Base-by-base conservation (phyloP, 1,140 invertebrate species). In the Drosophila subpulchrella region DNA sequence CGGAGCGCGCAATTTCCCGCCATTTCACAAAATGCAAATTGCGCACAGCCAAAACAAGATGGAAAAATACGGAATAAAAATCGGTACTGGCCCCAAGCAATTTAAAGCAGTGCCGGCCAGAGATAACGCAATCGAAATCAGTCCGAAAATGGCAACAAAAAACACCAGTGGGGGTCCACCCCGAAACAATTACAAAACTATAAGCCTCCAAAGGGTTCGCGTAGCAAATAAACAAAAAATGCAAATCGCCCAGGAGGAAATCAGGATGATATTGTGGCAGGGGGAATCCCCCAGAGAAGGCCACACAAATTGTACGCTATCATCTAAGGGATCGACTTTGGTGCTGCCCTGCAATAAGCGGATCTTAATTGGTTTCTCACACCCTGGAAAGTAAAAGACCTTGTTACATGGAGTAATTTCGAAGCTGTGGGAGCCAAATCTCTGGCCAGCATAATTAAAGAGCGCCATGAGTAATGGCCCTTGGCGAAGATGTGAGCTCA, bases 141-240 rank as follows among this genome's bases (percentile, higher is more conserved):
- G 66, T 80, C 76, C 59, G 56, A 89, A 89, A 89, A 89, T 81
- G 73, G 67, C 67, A 78, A 70, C 2, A 32, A 66, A 68, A 57
- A 78, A 57, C 59, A 61, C 27, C 51, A 7, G 34, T 30, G 24
- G 39, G 30, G 17, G 8, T 3, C 20, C 50, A 73, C 57, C 80
- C 76, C 75, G 53, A 84, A 88, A 88, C 84, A 88, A 88, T 88
- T 88, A 88, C 81, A 88, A 89, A 88, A 88, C 84, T 88, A 90
- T 89, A 90, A 79, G 79, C 83, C 83, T 83, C 84, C 63, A 80
- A 88, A 89, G 84, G 80, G 80, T 89, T 77, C 53, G 65, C 51
- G 24, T 44, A 44, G 55, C 39, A 62, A 80, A 84, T 81, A 81
- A 89, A 88, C 56, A 60, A 86, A 83, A 88, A 88, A 76, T 76